Evolutionary conservation across 2,888 invertebrate species (phyloP), one percentile per base, ranked within the genome.

Genomic region (Tenthredo scrophulariae): DNA sequence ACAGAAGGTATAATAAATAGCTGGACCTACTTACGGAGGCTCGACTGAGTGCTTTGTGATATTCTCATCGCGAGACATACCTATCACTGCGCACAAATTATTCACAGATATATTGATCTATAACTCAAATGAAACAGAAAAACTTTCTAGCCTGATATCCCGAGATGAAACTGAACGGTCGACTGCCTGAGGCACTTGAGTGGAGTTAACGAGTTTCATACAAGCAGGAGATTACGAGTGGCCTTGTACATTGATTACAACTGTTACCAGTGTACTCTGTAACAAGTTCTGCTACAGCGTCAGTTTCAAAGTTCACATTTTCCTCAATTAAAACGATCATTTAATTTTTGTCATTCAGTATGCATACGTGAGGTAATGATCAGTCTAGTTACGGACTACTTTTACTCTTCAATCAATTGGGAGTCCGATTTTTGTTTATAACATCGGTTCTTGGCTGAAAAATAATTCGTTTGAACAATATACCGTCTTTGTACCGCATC

Each of bases 121-220:
- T 26, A 29, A 67, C 5, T 29, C 13, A 40, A 26, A 74, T 29
- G 72, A 40, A 43, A 33, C 29, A 9, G 77, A 54, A 29, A 33
- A 18, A 54, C 7, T 77, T 15, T 40, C 77, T 33, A 54, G 54
- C 15, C 50, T 18, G 33, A 33, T 9, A 33, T 50, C 10, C n/a
- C 77, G 3, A 18, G 40, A 9, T 29, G 29, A 33, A 54, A 29
- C 54, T 29, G 15, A 54, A 54, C 46, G 33, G 6, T 29, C 18
- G 33, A 77, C 29, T 54, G 77, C 15, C 29, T 33, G 1, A 29
- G n/a, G 33, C 33, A n/a, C 15, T 54, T 18, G n/a, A n/a, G 75
- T 18, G 77, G 33, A 33, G 77, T 33, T 77, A 77, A 77, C 77
- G 26, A 77, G 54, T 54, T n/a, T n/a, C 77, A 77, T 54, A 33